These are phyloP conservation scores for Chlorops oryzae DNA, from an alignment of 1,140 invertebrate genomes.

Conservation along the genomic window DNA sequence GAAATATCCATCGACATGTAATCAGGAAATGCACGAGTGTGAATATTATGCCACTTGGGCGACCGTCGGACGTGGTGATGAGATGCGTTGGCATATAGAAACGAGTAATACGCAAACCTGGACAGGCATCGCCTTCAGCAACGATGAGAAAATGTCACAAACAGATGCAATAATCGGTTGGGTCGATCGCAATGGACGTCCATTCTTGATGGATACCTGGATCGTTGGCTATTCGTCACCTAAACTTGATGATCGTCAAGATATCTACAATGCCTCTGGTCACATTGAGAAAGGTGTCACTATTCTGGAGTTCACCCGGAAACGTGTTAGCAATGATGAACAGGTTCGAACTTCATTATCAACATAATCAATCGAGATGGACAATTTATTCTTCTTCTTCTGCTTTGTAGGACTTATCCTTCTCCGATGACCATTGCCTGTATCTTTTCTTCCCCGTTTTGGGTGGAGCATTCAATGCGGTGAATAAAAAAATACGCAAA, in stretches of 20 bases:
- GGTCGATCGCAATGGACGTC: conserved; percentile 70
- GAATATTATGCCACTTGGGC: conserved; percentile 82
- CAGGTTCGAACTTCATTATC: conserved; percentile 47
- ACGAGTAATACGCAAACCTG: conserved; percentile 76
- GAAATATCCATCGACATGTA: conserved; percentile 69
- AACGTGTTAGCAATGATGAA: conserved; percentile 69
- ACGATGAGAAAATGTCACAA: conserved; percentile 71
- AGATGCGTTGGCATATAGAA: conserved; percentile 79
- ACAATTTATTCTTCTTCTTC: neutral
- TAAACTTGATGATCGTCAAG: conserved; percentile 67
- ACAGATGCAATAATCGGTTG: conserved; percentile 69
- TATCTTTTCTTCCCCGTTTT: conserved; percentile 85
- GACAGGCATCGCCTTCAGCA: conserved; percentile 91
- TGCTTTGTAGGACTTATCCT: conserved; percentile 62
- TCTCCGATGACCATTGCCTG: conserved; percentile 74
- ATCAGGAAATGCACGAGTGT: conserved; percentile 62
- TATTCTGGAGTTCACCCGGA: conserved; percentile 73
- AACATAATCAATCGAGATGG: conserved; percentile 1
- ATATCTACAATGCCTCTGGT: conserved; percentile 66
- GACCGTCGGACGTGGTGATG: conserved; percentile 67
- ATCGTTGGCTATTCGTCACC: conserved; percentile 72
- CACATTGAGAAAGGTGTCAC: conserved; percentile 69
- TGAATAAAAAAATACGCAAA: conserved; percentile 80
- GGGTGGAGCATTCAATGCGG: conserved; percentile 75
- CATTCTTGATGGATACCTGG: conserved; percentile 85